Percentiles rank a stretch among this genome's conserved stretches.
phyloP scores from a whole-genome alignment of 2,113 vertebrate species.

The Ageneiosus marmoratus region DNA sequence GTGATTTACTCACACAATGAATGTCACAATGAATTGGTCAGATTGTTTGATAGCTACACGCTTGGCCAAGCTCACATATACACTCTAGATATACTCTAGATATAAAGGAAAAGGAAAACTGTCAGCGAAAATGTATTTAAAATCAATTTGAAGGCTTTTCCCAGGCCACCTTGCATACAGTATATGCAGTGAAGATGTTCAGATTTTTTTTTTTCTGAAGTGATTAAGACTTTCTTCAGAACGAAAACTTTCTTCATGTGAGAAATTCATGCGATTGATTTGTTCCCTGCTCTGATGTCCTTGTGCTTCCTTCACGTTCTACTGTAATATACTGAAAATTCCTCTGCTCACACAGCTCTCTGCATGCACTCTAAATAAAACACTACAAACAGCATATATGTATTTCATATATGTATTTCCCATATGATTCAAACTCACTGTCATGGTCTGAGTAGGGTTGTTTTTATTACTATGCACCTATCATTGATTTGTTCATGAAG shows the following conservation, averaged over 20 bases:
- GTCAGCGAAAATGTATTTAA: too few species aligned
- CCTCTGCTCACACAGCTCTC: constrained; percentile 60
- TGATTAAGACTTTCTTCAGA: neutral
- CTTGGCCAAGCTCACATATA: neutral
- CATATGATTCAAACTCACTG: constrained; percentile 2
- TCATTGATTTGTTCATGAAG: constrained; percentile 14
- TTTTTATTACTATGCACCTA: neutral
- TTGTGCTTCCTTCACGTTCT: constrained; percentile 54
- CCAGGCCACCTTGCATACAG: neutral
- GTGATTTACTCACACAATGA: neutral
- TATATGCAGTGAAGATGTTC: neutral
- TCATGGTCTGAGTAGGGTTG: constrained; percentile 18
- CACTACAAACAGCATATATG: neutral
- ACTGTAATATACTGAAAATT: constrained; percentile 79
- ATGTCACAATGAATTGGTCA: neutral
- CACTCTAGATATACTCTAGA: neutral
- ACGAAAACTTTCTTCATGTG: neutral
- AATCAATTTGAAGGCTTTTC: too few species aligned
- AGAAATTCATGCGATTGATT: constrained; percentile 15
- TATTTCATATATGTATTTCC: neutral
- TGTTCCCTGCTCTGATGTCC: neutral
- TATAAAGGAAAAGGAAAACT: too few species aligned
- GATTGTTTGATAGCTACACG: neutral
- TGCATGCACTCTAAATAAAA: constrained; percentile 78
- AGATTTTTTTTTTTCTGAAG: neutral